Base-by-base conservation (phyloP, 2,113 vertebrate species). In the Dendrocopos noguchii region DNA sequence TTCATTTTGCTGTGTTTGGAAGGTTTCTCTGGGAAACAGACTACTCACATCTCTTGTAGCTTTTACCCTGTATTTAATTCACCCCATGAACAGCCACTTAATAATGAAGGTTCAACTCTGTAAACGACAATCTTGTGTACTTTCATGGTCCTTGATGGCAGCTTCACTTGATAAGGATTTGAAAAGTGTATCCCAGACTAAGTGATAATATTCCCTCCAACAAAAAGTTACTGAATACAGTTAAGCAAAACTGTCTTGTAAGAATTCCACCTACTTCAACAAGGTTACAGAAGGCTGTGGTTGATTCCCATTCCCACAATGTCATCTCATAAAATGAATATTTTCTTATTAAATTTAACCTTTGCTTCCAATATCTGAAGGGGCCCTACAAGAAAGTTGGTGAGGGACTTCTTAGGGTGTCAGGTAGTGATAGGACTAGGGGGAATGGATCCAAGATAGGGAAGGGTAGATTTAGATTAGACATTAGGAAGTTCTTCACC, bases 271-370 rank as follows among this genome's bases (percentile, higher is more conserved):
- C 56, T 71, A 19, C 12, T 88, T 85, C 28, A 56, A 74, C 29
- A 84, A 59, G 24, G 27, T 71, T 59, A 59, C 12, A 13, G 10
- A 17, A 83, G 12, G 44, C 34, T 84, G 36, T 75, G 21, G 53
- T 94, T 91, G 33, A 42, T 59, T 91, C 92, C 85, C 56, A 36
- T 57, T 81, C 53, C 27, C 56, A 92, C 46, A 94, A 20, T 7
- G 42, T 36, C 39, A 84, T n/a, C 11, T 15, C 31, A 44, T 21
- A 91, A 81, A 44, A 80, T 73, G 7, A 31, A 22, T 15, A 15
- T n/a, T 39, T 94, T 90, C 27, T 67, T 64, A 53, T 34, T 7
- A 88, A 96, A 91, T 71, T 39, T 86, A 84, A 57, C 9, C 12
- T 52, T 87, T 88, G 24, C 9, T 44, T 86, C 42, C 42, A 44